These are phyloP conservation scores for Xenopus petersii DNA, from an alignment of 2,797 vertebrate genomes.

Conservation along the genomic window DNA sequence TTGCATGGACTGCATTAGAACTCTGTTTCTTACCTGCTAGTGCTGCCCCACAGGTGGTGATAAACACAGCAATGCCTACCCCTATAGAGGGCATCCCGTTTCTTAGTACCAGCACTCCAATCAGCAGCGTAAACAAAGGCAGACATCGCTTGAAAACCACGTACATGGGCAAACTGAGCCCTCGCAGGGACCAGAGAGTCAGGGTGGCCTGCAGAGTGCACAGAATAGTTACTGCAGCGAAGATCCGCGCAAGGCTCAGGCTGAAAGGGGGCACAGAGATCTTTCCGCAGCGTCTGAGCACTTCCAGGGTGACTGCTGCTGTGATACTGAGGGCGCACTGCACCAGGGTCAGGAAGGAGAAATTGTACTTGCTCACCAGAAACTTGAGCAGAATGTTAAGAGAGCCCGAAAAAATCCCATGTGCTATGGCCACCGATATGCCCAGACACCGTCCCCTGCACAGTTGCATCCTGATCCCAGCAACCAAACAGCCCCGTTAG, in stretches of 20 bases:
- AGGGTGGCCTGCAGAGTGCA: constrained; percentile 92
- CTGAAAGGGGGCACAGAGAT: constrained; percentile 86
- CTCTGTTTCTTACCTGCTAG: constrained; percentile 77
- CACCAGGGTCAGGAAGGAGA: constrained; percentile 88
- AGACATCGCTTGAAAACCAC: constrained; percentile 96
- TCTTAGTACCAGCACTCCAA: constrained; percentile 85
- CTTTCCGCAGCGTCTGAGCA: constrained; percentile 77
- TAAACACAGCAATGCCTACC: constrained; percentile 80
- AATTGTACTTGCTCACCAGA: constrained; percentile 84
- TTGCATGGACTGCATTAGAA: too few relatives aligned
- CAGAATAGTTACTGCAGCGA: constrained; percentile 79
- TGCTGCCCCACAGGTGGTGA: constrained; percentile 89
- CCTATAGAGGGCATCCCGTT: constrained; percentile 86
- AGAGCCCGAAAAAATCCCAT: constrained; percentile 92
- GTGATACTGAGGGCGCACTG: constrained; percentile 87
- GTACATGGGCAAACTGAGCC: constrained; percentile 96
- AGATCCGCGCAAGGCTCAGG: constrained; percentile 80
- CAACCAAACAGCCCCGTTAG: background rate
- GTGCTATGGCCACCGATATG: constrained; percentile 87
- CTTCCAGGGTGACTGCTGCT: constrained; percentile 83
- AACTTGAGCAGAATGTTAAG: constrained; percentile 94
- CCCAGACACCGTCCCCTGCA: constrained; percentile 77
- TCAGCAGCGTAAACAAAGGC: constrained; percentile 86
- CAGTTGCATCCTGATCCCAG: constrained; percentile 70
- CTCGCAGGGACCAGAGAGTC: constrained; percentile 89